These are phyloP conservation scores for Aythya baeri DNA, from an alignment of 2,113 vertebrate species.

Conservation along the genomic window DNA sequence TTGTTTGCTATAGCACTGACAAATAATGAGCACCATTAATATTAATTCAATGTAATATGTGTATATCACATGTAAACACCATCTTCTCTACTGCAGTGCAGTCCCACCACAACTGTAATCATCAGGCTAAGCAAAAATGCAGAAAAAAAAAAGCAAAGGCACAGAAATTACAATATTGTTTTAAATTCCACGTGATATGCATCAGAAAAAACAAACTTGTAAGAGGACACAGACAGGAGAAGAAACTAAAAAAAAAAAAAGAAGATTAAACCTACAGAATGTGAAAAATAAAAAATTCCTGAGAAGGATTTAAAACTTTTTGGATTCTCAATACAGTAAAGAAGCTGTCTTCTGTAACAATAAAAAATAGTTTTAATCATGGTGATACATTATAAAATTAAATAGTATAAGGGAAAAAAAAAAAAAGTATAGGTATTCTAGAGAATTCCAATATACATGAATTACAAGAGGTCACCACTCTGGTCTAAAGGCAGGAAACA, in stretches of 20 bases:
- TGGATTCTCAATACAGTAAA: neutral
- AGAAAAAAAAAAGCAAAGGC: neutral
- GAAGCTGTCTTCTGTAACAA: neutral
- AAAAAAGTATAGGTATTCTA: neutral
- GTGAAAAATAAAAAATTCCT: neutral
- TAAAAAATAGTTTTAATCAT: neutral
- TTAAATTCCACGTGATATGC: neutral
- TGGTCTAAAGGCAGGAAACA: neutral
- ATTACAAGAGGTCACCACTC: neutral
- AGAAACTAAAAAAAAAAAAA: neutral
- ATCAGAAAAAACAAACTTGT: neutral
- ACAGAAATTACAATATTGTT: neutral
- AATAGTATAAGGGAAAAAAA: neutral
- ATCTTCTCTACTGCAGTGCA: neutral
- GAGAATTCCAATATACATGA: neutral
- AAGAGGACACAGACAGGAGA: neutral
- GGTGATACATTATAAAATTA: neutral
- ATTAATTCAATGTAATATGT: neutral
- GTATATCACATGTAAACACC: neutral
- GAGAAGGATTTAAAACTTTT: neutral
- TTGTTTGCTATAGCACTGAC: neutral
- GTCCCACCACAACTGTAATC: neutral
- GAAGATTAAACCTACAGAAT: neutral
- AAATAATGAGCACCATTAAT: neutral
- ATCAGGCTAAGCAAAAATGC: neutral